phyloP scores from a whole-genome alignment of 2,888 invertebrate species.

The Lordiphosa andalusiaca region DNA sequence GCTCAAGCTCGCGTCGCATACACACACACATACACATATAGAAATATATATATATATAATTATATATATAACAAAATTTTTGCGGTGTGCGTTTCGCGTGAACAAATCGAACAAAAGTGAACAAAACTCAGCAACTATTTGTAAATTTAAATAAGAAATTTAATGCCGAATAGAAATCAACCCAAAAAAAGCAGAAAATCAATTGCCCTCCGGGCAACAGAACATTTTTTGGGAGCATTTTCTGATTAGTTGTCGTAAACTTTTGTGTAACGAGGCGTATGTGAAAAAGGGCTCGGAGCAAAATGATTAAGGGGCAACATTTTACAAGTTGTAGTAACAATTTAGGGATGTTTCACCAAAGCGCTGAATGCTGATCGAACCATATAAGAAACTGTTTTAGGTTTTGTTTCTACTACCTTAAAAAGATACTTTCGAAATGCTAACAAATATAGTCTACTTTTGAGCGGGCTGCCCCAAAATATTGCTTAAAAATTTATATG shows the following conservation, averaged over 20 bases:
- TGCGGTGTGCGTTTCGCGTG: conserved; percentile 16
- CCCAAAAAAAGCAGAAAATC: conserved; percentile 49
- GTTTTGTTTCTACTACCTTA: too few species aligned
- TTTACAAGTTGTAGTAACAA: neutral
- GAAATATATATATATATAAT: conserved; percentile 27
- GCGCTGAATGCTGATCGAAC: too few species aligned
- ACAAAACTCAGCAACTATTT: conserved; percentile 15
- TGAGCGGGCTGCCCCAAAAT: too few species aligned
- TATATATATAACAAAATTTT: conserved; percentile 9
- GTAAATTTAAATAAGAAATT: conserved; percentile 15
- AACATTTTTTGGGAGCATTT: conserved; percentile 13
- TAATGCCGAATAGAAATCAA: conserved; percentile 15
- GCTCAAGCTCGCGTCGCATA: conserved; percentile 57
- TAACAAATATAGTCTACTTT: too few species aligned
- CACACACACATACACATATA: conserved; percentile 39
- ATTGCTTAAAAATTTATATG: too few species aligned
- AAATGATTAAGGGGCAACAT: conserved; percentile 24
- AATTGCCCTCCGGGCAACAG: conserved; percentile 54
- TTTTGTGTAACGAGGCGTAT: conserved; percentile 27
- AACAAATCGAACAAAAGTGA: conserved; percentile 2
- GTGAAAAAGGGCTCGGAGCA: conserved; percentile 4
- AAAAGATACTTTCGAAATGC: too few species aligned
- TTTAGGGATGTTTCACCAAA: too few species aligned
- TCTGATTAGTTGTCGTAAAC: conserved; percentile 34
- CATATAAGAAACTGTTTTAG: too few species aligned